These are phyloP conservation scores for Macrochelys suwanniensis DNA, from an alignment of 2,797 vertebrate genomes.

Conservation along the genomic window DNA sequence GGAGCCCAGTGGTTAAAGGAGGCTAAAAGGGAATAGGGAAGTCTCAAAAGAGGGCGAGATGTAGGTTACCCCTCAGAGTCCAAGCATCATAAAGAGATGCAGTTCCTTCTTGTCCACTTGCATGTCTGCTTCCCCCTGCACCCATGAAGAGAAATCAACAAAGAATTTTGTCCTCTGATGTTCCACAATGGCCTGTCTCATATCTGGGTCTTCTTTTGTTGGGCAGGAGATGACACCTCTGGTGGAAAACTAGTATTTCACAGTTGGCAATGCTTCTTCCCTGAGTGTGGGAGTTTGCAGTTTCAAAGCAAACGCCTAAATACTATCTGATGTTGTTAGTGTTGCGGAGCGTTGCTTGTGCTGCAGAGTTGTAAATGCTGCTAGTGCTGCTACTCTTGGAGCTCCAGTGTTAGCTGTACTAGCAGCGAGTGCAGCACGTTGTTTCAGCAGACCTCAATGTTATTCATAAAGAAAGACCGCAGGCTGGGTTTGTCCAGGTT, in stretches of 20 bases:
- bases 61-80: background rate
- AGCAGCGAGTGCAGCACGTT: background rate
- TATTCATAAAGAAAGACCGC: background rate
- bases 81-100: background rate
- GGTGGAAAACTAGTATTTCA: background rate
- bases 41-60: background rate
- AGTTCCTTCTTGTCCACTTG: background rate
- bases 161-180: background rate
- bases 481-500: background rate
- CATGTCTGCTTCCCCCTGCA: too few species aligned
- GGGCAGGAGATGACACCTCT: background rate
- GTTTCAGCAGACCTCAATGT: background rate
- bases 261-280: background rate
- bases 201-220: background rate
- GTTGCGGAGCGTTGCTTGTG: background rate
- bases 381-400: background rate
- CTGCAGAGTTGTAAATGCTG: background rate
- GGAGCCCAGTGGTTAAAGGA: background rate
- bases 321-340: background rate
- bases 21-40: background rate
- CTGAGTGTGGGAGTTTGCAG: background rate
- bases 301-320: background rate
- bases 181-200: background rate
- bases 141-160: background rate
- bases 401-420: background rate